Conservation (phyloP, 2,797 vertebrate species). For the Muscicapa comitata region DNA sequence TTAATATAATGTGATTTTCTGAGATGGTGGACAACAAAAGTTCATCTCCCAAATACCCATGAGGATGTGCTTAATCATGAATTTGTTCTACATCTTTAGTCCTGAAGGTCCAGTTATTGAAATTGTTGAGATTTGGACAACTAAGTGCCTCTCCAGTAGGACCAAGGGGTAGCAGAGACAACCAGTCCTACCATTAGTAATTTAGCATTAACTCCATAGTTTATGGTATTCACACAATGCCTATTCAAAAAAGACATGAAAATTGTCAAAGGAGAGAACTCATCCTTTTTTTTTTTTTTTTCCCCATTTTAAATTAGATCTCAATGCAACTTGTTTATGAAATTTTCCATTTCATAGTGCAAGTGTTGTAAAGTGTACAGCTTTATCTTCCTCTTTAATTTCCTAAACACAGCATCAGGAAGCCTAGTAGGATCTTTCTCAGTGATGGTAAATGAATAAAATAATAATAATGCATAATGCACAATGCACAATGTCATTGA, state of each 20-base stretch:
- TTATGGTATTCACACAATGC: not conserved
- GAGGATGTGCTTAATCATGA: not conserved
- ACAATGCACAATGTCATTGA: not conserved
- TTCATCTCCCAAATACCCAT: not conserved
- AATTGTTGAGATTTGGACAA: not conserved
- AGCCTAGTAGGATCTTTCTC: not conserved
- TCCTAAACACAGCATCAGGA: not conserved
- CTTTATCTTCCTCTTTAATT: not conserved
- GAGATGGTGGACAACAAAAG: not conserved
- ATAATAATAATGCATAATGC: conserved; percentile 5
- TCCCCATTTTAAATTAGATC: not conserved
- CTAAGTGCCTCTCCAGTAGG: not conserved
- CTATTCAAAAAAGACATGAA: not conserved
- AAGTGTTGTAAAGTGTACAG: not conserved
- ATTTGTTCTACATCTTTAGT: not conserved
- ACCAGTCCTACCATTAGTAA: not conserved
- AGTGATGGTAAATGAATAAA: not conserved
- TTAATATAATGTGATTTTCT: not conserved
- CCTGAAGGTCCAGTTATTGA: not conserved
- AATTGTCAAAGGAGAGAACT: not conserved
- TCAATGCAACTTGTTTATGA: not conserved
- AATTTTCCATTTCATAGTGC: not conserved
- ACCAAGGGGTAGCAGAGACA: not conserved
- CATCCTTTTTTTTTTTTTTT: not conserved
- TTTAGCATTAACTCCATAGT: not conserved